A percentile compares a stretch with the other conserved stretches of the same genome.
phyloP scores from a whole-genome alignment of 1,140 invertebrate genomes.

The Hypothenemus hampei region DNA sequence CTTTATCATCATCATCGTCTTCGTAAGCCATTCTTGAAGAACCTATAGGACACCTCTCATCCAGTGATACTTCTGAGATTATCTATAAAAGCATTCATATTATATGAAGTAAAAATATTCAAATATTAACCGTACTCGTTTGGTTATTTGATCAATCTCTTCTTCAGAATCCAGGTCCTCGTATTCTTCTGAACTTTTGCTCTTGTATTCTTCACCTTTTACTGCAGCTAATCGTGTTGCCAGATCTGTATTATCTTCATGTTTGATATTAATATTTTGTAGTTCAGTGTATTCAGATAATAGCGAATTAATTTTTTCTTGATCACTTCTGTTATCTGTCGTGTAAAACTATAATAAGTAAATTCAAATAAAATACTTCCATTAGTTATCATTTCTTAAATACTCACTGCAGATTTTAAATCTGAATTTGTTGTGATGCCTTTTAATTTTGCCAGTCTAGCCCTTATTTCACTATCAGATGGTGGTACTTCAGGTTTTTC shows the following conservation, averaged over 20 bases:
- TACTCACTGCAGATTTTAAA: slow-evolving; percentile 33
- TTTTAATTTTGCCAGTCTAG: slow-evolving; percentile 53
- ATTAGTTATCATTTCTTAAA: background rate
- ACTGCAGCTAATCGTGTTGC: slow-evolving; percentile 44
- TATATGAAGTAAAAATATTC: background rate
- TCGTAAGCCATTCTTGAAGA: slow-evolving; percentile 2
- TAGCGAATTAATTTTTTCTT: slow-evolving; percentile 58
- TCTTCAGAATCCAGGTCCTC: slow-evolving; percentile 46
- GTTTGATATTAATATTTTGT: slow-evolving; percentile 48
- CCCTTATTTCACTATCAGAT: slow-evolving; percentile 51
- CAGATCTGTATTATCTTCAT: slow-evolving; percentile 52
- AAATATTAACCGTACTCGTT: slow-evolving; percentile 37
- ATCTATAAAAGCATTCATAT: slow-evolving; percentile 33
- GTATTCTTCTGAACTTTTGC: slow-evolving; percentile 35
- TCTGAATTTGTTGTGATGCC: slow-evolving; percentile 45
- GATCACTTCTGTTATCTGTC: slow-evolving; percentile 48
- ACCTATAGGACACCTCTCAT: slow-evolving; percentile 33
- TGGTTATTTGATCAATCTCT: slow-evolving; percentile 46
- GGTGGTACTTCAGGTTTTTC: slow-evolving; percentile 45
- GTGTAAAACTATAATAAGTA: slow-evolving; percentile 5
- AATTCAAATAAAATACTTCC: background rate
- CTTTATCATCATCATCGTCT: slow-evolving; percentile 28
- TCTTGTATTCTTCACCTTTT: slow-evolving; percentile 41
- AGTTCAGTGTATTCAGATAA: slow-evolving; percentile 56
- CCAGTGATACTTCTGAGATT: slow-evolving; percentile 43